phyloP scores from a whole-genome alignment of 2,888 invertebrate genomes.

The Caenorhabditis drosophilae region DNA sequence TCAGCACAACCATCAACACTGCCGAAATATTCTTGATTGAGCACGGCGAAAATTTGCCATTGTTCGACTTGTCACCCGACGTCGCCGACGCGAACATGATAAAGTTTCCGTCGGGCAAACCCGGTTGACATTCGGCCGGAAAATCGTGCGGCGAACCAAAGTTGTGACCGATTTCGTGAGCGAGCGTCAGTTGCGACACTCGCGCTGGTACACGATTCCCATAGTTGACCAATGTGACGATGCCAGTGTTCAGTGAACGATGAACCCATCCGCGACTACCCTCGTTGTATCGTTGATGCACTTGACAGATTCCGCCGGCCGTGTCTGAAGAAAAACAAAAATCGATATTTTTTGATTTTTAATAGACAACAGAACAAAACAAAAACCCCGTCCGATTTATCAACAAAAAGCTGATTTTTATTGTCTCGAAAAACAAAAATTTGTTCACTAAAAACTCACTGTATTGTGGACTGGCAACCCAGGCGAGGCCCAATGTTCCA shows the following conservation, averaged over 20 bases:
- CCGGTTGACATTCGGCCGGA: constrained; percentile 80
- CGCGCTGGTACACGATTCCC: constrained; percentile 91
- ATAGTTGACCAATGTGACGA: constrained; percentile 98
- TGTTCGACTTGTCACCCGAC: constrained; percentile 94
- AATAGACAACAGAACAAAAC: not conserved
- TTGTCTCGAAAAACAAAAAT: not conserved
- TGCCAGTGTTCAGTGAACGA: constrained; percentile 94
- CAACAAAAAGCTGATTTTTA: constrained; percentile 4
- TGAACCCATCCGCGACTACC: constrained; percentile 87
- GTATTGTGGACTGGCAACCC: constrained; percentile 93
- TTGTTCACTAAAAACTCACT: constrained; percentile 51
- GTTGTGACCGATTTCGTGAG: constrained; percentile 99
- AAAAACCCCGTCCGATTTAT: not conserved
- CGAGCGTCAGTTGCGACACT: constrained; percentile 94
- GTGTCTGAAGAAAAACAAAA: constrained; percentile 76
- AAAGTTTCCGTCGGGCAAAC: constrained; percentile 90
- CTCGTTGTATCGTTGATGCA: constrained; percentile 92
- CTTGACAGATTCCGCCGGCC: constrained; percentile 97
- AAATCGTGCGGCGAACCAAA: constrained; percentile 84
- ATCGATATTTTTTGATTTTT: not conserved
- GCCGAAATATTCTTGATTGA: constrained; percentile 57
- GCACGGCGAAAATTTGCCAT: constrained; percentile 81
- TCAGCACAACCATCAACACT: constrained; percentile 63
- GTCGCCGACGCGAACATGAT: constrained; percentile 98
- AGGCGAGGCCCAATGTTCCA: constrained; percentile 95